Conservation (phyloP, 2,888 invertebrate species). For the Fabriciana adippe region DNA sequence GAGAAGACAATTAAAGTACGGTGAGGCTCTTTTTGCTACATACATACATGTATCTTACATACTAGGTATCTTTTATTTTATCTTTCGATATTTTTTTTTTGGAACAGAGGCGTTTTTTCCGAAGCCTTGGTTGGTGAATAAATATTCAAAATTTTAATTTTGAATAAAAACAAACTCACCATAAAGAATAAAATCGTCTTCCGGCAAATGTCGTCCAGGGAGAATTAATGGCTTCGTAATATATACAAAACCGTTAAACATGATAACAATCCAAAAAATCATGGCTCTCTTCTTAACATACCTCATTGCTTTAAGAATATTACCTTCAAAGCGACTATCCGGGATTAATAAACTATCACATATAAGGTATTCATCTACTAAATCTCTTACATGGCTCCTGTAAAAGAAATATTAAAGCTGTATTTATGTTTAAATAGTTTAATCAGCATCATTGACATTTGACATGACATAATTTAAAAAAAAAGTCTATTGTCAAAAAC, state of each 20-base stretch:
- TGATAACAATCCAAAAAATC: constrained; percentile 53
- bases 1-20: too few relatives aligned
- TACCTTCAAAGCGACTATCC: constrained; percentile 48
- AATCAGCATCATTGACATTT: background rate
- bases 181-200: constrained; percentile 12
- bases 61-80: too few relatives aligned
- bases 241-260: constrained; percentile 51
- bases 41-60: too few relatives aligned
- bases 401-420: background rate
- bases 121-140: background rate
- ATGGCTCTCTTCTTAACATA: constrained; percentile 55
- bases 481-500: background rate
- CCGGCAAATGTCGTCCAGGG: constrained; percentile 48
- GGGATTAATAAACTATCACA: constrained; percentile 45
- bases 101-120: too few relatives aligned
- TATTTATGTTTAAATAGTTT: too few relatives aligned
- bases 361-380: constrained; percentile 46
- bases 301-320: constrained; percentile 46
- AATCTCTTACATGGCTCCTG: constrained; percentile 48
- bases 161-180: background rate
- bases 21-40: too few relatives aligned
- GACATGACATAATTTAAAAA: background rate
- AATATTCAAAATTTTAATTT: background rate
- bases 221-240: constrained; percentile 44
- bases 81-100: too few relatives aligned